phyloP scores from a whole-genome alignment of 2,797 vertebrate genomes.

The Muscicapa comitata region DNA sequence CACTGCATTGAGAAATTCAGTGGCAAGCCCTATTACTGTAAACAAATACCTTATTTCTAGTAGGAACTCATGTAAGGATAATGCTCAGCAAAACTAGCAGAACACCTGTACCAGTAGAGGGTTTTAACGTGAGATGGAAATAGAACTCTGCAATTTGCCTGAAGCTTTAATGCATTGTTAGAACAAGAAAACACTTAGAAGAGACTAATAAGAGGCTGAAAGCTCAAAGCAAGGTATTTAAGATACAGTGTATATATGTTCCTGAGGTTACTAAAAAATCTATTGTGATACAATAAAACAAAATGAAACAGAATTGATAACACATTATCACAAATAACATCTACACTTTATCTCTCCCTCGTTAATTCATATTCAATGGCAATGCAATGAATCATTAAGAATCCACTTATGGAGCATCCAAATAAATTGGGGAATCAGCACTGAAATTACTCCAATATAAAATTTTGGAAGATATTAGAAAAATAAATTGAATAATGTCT shows the following conservation, averaged over 20 bases:
- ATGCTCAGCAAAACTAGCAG: neutral
- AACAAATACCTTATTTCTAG: neutral
- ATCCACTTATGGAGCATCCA: neutral
- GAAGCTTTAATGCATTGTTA: neutral
- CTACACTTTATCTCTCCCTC: neutral
- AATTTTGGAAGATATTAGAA: neutral
- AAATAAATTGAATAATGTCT: neutral
- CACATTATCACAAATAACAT: neutral
- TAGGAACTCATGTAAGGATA: neutral
- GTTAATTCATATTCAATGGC: neutral
- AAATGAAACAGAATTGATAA: neutral
- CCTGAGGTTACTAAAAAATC: neutral
- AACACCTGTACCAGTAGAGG: neutral
- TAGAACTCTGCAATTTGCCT: neutral
- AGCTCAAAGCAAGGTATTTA: neutral
- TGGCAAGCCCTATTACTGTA: accelerated
- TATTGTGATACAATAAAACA: neutral
- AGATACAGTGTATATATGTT: neutral
- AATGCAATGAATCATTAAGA: neutral
- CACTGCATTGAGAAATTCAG: neutral
- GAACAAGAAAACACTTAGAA: neutral
- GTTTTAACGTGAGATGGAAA: neutral
- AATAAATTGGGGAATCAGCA: neutral
- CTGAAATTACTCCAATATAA: neutral
- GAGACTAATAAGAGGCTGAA: neutral